A percentile compares a stretch with the other conserved stretches of the same genome.
Evolutionary conservation across 2,888 invertebrate species (phyloP).

Genomic region (Orthosia gothica): DNA sequence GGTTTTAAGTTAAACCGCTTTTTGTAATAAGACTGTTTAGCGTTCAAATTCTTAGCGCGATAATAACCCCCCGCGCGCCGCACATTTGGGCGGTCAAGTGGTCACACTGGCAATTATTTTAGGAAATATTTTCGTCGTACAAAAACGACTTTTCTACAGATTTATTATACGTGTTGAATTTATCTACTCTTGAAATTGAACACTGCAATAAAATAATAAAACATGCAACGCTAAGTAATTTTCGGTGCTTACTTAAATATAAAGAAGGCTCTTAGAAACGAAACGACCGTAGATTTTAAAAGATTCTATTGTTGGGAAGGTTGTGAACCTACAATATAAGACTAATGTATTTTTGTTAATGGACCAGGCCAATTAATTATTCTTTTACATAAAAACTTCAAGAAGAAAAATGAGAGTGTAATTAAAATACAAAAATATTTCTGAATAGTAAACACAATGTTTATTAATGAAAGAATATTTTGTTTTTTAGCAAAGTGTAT

Average conservation of each 20-base stretch:
- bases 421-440: conserved; percentile 6
- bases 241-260: background rate
- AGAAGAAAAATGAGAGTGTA: background rate
- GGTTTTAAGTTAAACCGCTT: too few relatives aligned
- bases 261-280: background rate
- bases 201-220: too few relatives aligned
- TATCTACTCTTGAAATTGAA: too few relatives aligned
- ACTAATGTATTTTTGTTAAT: conserved; percentile 34
- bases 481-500: background rate
- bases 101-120: too few relatives aligned
- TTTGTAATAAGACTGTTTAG: too few relatives aligned
- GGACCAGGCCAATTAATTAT: conserved; percentile 31
- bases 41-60: too few relatives aligned
- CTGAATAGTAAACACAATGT: conserved; percentile 15
- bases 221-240: background rate
- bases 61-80: too few relatives aligned
- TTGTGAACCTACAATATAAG: background rate
- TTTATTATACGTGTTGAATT: too few relatives aligned
- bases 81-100: too few relatives aligned
- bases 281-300: background rate
- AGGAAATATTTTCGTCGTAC: too few relatives aligned
- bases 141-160: too few relatives aligned
- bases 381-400: conserved; percentile 11
- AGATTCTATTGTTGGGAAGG: background rate
- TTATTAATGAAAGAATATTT: conserved; percentile 22